Percentiles rank a stretch among this genome's conserved stretches.
phyloP scores from a whole-genome alignment of 2,888 invertebrate species.

The Pilophorus perplexus region DNA sequence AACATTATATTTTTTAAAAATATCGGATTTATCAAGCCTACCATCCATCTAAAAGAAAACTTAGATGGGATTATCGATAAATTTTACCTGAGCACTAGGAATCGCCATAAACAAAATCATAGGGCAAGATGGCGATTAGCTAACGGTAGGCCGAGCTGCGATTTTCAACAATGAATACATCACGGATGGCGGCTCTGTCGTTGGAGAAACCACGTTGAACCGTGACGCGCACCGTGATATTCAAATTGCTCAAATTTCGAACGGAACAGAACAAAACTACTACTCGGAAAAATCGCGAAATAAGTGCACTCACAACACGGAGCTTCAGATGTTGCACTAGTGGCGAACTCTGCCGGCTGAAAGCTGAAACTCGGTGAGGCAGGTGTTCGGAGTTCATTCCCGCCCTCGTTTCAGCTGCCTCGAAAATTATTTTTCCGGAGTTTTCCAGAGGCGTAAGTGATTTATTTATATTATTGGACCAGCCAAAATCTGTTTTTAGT shows the following conservation, averaged over 20 bases:
- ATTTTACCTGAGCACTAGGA: conserved; percentile 47
- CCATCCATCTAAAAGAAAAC: too few relatives aligned
- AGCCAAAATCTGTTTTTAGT: too few relatives aligned
- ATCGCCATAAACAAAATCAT: conserved; percentile 49
- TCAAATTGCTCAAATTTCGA: too few relatives aligned
- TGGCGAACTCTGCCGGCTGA: background rate
- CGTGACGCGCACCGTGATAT: background rate
- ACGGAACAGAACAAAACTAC: too few relatives aligned
- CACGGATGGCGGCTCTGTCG: background rate
- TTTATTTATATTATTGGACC: too few relatives aligned
- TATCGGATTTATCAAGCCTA: too few relatives aligned
- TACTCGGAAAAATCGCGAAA: background rate
- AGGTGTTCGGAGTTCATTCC: background rate
- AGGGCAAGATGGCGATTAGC: conserved; percentile 50
- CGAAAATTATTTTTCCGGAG: too few relatives aligned
- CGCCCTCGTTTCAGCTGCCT: too few relatives aligned
- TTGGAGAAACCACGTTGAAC: background rate
- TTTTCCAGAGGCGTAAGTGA: too few relatives aligned
- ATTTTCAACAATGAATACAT: conserved; percentile 16
- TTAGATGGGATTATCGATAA: too few relatives aligned
- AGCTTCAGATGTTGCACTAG: background rate
- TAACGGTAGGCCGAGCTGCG: conserved; percentile 43
- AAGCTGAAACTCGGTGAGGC: background rate
- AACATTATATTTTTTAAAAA: too few relatives aligned
- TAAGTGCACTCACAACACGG: background rate